Percentiles rank a stretch among this genome's conserved stretches.
These are phyloP conservation scores for Eutolmus rufibarbis DNA, from an alignment of 2,888 invertebrate species.

Conservation along the genomic window DNA sequence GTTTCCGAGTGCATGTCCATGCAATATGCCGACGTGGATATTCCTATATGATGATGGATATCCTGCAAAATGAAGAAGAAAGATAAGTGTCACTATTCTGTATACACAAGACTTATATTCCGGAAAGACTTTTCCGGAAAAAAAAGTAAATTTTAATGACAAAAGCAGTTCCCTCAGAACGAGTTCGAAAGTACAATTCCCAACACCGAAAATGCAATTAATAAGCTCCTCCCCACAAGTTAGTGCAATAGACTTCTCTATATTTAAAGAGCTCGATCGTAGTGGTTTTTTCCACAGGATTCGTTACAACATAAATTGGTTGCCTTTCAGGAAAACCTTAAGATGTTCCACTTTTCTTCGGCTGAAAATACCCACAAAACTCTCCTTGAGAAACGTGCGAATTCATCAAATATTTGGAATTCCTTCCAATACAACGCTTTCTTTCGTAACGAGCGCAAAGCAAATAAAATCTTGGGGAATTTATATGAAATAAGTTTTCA, in stretches of 20 bases:
- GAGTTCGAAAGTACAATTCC: neutral
- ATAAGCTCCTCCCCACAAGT: neutral
- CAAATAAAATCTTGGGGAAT: neutral
- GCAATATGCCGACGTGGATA: neutral
- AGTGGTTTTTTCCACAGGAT: neutral
- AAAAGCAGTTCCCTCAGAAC: neutral
- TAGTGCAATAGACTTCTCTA: neutral
- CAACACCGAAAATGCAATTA: neutral
- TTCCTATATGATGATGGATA: conserved; percentile 2
- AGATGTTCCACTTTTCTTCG: neutral
- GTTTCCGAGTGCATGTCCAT: conserved; percentile 26
- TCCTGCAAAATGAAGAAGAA: conserved; percentile 26
- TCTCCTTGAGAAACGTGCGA: neutral
- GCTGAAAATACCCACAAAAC: neutral
- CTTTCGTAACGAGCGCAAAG: neutral
- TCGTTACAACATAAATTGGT: neutral
- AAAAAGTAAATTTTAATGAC: neutral
- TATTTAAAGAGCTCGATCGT: neutral
- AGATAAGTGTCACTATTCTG: neutral
- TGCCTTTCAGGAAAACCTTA: neutral
- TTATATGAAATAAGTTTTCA: conserved; percentile 1
- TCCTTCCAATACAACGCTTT: neutral
- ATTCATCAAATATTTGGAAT: conserved; percentile 10
- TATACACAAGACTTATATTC: neutral
- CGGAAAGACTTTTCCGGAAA: neutral